A percentile compares a stretch with the other conserved stretches of the same genome.
Evolutionary conservation across 1,140 invertebrate species (phyloP).

Genomic region (Eueides isabella): DNA sequence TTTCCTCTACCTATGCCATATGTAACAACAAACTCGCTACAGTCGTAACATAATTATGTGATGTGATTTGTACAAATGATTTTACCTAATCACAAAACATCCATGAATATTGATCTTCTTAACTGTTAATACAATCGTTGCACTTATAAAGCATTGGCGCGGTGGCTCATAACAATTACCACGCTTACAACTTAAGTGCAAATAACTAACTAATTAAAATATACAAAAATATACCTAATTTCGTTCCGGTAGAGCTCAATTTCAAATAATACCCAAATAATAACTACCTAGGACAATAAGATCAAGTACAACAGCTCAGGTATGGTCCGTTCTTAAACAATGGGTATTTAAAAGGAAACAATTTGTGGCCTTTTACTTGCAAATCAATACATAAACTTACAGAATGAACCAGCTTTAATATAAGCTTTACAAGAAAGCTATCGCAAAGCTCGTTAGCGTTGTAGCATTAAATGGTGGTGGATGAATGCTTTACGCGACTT

Average conservation of each 20-base stretch:
- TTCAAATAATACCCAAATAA: slow-evolving; percentile 16
- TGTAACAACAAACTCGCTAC: too few species aligned
- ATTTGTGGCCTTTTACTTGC: slow-evolving; percentile 44
- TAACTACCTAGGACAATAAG: slow-evolving; percentile 37
- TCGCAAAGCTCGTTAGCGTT: slow-evolving; percentile 9
- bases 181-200: slow-evolving; percentile 28
- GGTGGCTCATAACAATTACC: slow-evolving; percentile 35
- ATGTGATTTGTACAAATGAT: too few species aligned
- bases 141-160: slow-evolving; percentile 12
- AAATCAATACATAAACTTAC: slow-evolving; percentile 29
- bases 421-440: slow-evolving; percentile 8
- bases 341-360: slow-evolving; percentile 38
- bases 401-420: slow-evolving; percentile 6
- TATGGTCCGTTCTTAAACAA: slow-evolving; percentile 41
- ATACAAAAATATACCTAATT: slow-evolving; percentile 15
- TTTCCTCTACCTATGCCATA: too few species aligned
- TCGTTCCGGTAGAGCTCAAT: neutral
- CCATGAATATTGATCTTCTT: slow-evolving; percentile 2
- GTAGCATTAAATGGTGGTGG: slow-evolving; percentile 2
- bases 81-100: neutral
- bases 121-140: slow-evolving; percentile 4
- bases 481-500: neutral
- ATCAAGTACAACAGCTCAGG: slow-evolving; percentile 34
- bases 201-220: slow-evolving; percentile 14
- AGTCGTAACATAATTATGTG: too few species aligned